Percentiles rank a stretch among this genome's conserved stretches.
Conservation (phyloP, 2,797 vertebrate species). For the Somateria mollissima region DNA sequence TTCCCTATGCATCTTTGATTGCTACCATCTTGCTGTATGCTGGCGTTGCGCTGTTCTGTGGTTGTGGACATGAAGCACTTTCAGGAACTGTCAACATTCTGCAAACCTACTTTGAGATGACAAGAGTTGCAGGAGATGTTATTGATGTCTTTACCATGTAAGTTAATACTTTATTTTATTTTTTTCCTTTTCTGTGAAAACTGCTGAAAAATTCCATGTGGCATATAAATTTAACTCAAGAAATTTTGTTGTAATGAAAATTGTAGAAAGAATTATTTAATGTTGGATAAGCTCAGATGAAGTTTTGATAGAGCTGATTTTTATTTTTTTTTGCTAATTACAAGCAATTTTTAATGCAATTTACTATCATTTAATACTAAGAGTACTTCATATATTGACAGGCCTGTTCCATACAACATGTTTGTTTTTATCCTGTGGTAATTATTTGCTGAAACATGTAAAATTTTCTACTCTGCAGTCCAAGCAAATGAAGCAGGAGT, state of each 20-base stretch:
- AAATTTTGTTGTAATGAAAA: background rate
- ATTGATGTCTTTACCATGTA: constrained; percentile 98
- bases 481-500: background rate
- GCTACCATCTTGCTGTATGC: constrained; percentile 97
- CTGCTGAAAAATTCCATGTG: background rate
- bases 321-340: background rate
- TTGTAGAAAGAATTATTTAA: background rate
- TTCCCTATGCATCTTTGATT: constrained; percentile 95
- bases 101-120: constrained; percentile 98
- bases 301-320: background rate
- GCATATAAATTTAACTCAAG: background rate
- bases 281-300: background rate
- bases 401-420: background rate
- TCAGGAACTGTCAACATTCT: constrained; percentile 96
- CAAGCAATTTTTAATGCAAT: background rate
- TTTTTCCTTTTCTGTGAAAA: background rate
- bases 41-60: constrained; percentile 96
- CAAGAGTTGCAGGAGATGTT: constrained; percentile 89
- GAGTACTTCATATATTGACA: background rate
- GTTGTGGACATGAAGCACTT: constrained; percentile 96
- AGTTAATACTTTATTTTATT: constrained; percentile 63
- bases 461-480: background rate
- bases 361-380: background rate
- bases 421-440: background rate
- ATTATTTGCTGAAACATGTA: background rate